These are phyloP conservation scores for Protonemura montana DNA, from an alignment of 2,888 invertebrate genomes.

Conservation along the genomic window DNA sequence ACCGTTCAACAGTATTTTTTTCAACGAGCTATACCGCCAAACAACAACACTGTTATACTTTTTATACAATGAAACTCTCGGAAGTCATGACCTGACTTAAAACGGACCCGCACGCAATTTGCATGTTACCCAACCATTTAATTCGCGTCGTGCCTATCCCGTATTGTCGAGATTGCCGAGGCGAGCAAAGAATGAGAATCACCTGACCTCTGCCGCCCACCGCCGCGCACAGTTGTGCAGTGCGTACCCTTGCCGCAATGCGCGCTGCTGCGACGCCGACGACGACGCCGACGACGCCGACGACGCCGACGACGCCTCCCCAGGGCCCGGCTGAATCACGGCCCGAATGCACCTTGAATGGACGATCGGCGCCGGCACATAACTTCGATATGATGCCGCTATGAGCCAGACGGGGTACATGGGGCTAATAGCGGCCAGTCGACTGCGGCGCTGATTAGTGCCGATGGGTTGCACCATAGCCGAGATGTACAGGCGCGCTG, in stretches of 20 bases:
- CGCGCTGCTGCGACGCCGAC: neutral
- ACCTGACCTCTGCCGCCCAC: too few relatives aligned
- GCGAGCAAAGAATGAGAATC: too few relatives aligned
- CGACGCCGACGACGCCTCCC: neutral
- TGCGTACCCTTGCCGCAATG: neutral
- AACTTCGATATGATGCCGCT: neutral
- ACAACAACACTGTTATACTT: neutral
- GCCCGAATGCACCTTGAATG: neutral
- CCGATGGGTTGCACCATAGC: neutral
- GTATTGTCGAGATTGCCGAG: too few relatives aligned
- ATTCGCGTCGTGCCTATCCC: neutral
- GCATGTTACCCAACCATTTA: neutral
- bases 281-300: neutral
- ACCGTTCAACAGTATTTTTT: too few relatives aligned
- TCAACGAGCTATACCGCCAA: too few relatives aligned
- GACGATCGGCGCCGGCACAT: neutral
- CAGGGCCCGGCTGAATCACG: neutral
- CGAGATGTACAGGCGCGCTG: neutral
- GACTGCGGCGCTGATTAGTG: neutral
- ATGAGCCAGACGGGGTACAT: neutral
- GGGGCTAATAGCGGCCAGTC: neutral
- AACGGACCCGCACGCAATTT: neutral
- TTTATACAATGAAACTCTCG: too few relatives aligned
- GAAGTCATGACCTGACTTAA: too few relatives aligned
- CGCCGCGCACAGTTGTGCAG: too few relatives aligned